phyloP scores from a whole-genome alignment of 2,888 invertebrate genomes.

The Gari tellinella region DNA sequence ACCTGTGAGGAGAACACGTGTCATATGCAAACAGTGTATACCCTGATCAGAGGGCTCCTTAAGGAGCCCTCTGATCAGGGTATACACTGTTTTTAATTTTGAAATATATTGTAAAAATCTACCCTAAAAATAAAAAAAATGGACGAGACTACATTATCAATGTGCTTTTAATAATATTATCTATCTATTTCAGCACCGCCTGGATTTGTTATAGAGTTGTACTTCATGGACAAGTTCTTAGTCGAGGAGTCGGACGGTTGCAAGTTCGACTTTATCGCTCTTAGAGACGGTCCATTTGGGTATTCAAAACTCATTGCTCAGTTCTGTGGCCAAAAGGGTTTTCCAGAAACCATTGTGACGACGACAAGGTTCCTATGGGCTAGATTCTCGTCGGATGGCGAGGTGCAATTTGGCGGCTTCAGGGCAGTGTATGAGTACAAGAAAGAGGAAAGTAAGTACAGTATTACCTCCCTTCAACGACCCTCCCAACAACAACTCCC shows the following conservation, averaged over 20 bases:
- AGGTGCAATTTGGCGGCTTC: conserved; percentile 92
- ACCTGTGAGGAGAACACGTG: too few relatives aligned
- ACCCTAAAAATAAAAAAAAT: too few relatives aligned
- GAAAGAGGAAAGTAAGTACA: conserved; percentile 66
- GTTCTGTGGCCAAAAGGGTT: conserved; percentile 89
- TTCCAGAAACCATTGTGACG: conserved; percentile 89
- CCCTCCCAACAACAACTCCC: too few relatives aligned
- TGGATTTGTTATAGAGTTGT: conserved; percentile 88
- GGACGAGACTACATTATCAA: too few relatives aligned
- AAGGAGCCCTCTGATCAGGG: too few relatives aligned
- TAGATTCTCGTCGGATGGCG: conserved; percentile 92
- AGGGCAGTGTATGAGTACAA: conserved; percentile 88
- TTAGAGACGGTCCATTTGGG: conserved; percentile 91
- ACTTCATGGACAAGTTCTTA: conserved; percentile 92
- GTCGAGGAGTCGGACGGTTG: conserved; percentile 90
- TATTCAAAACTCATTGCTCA: conserved; percentile 85
- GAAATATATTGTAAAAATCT: too few relatives aligned
- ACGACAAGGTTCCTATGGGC: conserved; percentile 91
- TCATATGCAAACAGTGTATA: too few relatives aligned
- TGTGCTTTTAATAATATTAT: too few relatives aligned
- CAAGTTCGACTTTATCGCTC: conserved; percentile 92
- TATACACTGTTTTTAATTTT: too few relatives aligned
- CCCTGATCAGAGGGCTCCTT: too few relatives aligned
- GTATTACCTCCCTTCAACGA: too few relatives aligned
- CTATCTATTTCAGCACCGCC: conserved; percentile 82